phyloP scores from a whole-genome alignment of 35 echinoderm and acorn worm species.

The Ptychodera flava region DNA sequence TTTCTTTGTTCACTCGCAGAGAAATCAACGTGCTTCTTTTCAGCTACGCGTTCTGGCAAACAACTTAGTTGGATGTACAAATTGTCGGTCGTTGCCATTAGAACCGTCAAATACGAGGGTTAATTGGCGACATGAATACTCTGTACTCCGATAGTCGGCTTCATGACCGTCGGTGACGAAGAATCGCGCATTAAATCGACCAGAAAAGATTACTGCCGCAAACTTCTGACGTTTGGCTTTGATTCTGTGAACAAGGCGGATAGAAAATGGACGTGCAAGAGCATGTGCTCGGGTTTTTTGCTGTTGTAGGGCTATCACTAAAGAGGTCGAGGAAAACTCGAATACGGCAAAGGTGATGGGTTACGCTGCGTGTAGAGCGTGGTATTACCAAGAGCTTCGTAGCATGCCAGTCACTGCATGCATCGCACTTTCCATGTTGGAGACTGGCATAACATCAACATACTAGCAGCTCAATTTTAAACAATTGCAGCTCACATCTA shows the following conservation, averaged over 20 bases:
- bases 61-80: neutral
- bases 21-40: neutral
- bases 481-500: neutral
- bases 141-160: too few relatives aligned
- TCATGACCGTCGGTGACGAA: too few relatives aligned
- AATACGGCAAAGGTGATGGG: neutral
- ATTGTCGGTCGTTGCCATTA: neutral
- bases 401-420: neutral
- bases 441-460: neutral
- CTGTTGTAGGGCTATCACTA: neutral
- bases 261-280: too few relatives aligned
- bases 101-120: neutral
- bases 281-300: too few relatives aligned
- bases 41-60: neutral
- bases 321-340: neutral
- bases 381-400: neutral
- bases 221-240: too few relatives aligned
- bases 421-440: neutral
- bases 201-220: too few relatives aligned
- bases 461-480: neutral
- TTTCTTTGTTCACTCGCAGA: neutral
- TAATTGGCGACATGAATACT: neutral
- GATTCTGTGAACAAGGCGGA: too few relatives aligned
- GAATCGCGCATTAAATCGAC: too few relatives aligned
- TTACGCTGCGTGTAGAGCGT: neutral